Evolutionary conservation across 2,888 invertebrate species (phyloP), one percentile per base, ranked within the genome.

Genomic region (Lochmaea crataegi): DNA sequence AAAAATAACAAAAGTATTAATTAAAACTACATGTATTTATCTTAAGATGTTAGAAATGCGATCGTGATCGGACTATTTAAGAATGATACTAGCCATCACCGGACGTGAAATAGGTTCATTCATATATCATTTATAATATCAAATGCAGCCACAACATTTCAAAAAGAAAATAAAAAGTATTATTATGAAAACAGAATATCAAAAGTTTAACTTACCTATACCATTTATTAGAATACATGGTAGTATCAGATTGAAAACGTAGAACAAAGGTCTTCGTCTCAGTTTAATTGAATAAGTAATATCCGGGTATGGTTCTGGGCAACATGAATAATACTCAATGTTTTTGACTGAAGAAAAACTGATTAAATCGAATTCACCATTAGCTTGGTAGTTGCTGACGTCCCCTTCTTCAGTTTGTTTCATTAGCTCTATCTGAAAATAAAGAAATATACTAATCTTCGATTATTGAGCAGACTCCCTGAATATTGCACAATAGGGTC

Each of bases 351-450:
- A 92, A 0, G 92, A 91, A 84, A 94, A 94, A 83, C 92, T 92
- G 76, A 94, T 90, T 78, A 96, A 87, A 84, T 95, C 94, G 87
- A 96, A 96, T 87, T 96, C 96, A 1, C 95, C 95, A 85, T 96
- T 96, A n/a, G 93, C 93, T 84, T 96, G 95, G 86, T 96, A 96
- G 88, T 96, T 96, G 79, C 93, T 93, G 66, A 93, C 91, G 86
- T 96, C 96, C 0, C 96, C 96, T 82, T 93, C 91, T 82, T 94
- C 93, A 68, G 93, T 93, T 83, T 94, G 93, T 82, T 93, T 91
- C 77, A 92, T 90, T 65, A 95, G 86, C 83, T 94, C 93, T 83
- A 94, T 87, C 94, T 94, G 86, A 5, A 32, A 32, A 32, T 5
- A 32, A 32, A 32, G 4, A 3, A 32, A 32, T 3, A 32, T 22